Percentiles rank a stretch among this genome's conserved stretches.
phyloP scores from a whole-genome alignment of 30 jellyfish, hydroid and myxozoan species.

The Catostylus mosaicus region DNA sequence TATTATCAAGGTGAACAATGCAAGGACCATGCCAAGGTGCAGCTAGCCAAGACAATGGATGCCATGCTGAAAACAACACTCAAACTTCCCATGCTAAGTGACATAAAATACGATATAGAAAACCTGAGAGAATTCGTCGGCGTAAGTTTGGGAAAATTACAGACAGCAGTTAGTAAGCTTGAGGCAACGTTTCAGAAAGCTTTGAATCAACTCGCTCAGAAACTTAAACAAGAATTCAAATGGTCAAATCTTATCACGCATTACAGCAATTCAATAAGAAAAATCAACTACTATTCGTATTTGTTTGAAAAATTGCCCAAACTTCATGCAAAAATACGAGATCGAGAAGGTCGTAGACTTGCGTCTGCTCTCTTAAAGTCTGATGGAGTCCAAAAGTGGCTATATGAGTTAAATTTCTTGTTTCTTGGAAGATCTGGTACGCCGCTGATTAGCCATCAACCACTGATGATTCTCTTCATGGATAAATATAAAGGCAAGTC shows the following conservation, averaged over 20 bases:
- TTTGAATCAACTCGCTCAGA: background rate
- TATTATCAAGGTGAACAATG: conserved; percentile 46
- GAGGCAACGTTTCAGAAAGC: conserved; percentile 13
- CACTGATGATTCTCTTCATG: conserved; percentile 37
- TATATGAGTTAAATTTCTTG: conserved; percentile 29
- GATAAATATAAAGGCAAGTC: conserved; percentile 2
- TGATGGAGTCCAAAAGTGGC: conserved; percentile 52
- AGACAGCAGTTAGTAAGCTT: conserved; percentile 37
- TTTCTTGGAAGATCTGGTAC: conserved; percentile 32
- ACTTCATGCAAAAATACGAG: conserved; percentile 5
- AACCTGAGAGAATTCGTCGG: conserved; percentile 51
- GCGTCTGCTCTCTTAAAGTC: conserved; percentile 33
- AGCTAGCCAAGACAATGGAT: conserved; percentile 60
- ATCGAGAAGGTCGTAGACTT: conserved; percentile 20
- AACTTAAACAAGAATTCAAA: conserved; percentile 12
- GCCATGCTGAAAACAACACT: conserved; percentile 33
- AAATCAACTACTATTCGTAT: conserved; percentile 26
- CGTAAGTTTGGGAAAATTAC: conserved; percentile 24
- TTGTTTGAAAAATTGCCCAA: conserved; percentile 14
- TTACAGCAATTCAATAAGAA: conserved; percentile 27
- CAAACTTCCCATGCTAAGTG: conserved; percentile 50
- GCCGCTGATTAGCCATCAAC: conserved; percentile 32
- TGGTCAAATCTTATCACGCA: conserved; percentile 37
- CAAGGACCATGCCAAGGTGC: conserved; percentile 22
- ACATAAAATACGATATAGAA: conserved; percentile 33